phyloP scores from a whole-genome alignment of 2,113 vertebrate genomes.

The Suricata suricatta region DNA sequence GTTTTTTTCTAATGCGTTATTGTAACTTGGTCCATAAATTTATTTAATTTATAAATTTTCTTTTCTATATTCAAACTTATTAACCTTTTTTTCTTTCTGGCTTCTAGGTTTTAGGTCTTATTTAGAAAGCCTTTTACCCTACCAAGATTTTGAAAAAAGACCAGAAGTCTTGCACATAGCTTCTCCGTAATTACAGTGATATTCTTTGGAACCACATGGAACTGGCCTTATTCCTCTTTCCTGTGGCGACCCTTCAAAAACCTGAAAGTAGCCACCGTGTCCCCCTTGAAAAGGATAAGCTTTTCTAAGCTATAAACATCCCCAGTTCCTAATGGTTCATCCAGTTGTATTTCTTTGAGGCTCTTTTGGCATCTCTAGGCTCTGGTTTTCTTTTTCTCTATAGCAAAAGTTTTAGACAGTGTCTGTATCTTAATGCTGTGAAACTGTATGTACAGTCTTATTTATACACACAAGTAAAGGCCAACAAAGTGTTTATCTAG shows the following conservation, averaged over 20 bases:
- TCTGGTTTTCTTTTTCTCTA: neutral
- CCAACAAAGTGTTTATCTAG: neutral
- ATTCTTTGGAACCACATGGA: neutral
- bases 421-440: neutral
- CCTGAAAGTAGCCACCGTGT: neutral
- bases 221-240: neutral
- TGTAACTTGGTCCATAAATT: neutral
- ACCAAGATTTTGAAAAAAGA: neutral
- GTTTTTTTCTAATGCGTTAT: neutral
- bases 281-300: neutral
- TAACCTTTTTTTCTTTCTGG: neutral
- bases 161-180: neutral
- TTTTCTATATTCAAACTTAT: neutral
- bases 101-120: neutral
- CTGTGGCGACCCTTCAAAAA: neutral
- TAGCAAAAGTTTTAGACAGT: neutral
- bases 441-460: neutral
- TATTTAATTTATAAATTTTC: neutral
- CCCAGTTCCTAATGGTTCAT: neutral
- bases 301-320: neutral
- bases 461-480: constrained; percentile 13
- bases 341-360: neutral
- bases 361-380: neutral
- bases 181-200: neutral
- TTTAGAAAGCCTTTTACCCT: neutral